Evolutionary conservation across 2,797 vertebrate species (phyloP).

Genomic region (Molossus molossus): DNA sequence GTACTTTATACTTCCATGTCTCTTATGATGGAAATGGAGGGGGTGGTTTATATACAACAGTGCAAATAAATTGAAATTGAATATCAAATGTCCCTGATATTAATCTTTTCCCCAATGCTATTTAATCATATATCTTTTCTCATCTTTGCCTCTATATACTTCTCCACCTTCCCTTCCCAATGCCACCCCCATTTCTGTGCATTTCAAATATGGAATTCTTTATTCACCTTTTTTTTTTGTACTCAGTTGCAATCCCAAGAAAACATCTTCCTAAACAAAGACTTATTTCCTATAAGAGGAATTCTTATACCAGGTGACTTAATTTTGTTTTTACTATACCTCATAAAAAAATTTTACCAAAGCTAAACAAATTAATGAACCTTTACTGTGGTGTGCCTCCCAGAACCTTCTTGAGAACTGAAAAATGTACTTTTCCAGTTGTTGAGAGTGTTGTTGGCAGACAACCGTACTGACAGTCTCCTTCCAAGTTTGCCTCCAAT

Average conservation of each 20-base stretch:
- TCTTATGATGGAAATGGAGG: background rate
- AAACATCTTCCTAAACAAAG: background rate
- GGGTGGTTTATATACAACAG: background rate
- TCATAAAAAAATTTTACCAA: background rate
- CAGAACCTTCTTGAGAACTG: background rate
- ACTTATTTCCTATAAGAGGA: background rate
- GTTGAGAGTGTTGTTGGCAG: background rate
- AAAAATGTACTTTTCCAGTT: background rate
- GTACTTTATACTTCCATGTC: background rate
- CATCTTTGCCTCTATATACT: background rate
- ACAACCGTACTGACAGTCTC: background rate
- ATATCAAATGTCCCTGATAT: background rate
- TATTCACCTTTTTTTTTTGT: background rate
- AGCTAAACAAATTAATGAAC: background rate
- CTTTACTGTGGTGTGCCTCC: background rate
- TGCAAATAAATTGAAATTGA: background rate
- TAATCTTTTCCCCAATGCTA: background rate
- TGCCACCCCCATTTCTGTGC: background rate
- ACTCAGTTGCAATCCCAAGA: background rate
- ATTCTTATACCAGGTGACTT: background rate
- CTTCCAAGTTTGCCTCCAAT: background rate
- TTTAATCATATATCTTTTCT: background rate
- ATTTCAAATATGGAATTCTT: background rate
- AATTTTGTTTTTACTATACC: constrained; percentile 14
- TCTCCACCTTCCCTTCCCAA: background rate